Conservation (phyloP, 35 echinoderm and acorn worm genomes). For the Amphiura filiformis region DNA sequence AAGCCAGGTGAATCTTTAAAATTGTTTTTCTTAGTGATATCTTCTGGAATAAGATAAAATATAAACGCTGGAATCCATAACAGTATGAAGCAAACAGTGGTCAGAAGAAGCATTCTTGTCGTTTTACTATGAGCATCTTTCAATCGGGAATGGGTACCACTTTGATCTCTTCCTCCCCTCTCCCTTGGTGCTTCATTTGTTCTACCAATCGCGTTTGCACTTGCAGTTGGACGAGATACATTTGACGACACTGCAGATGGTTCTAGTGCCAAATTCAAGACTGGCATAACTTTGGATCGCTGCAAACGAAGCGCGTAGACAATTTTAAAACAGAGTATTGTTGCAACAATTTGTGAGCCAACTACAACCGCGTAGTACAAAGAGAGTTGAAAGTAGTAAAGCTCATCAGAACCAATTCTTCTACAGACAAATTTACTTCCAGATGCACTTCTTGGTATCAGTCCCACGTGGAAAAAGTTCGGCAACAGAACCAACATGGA, state of each 20-base stretch:
- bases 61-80: neutral
- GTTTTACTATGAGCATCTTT: too few species aligned
- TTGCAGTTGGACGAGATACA: too few species aligned
- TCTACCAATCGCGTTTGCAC: too few species aligned
- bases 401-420: neutral
- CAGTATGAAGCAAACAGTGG: neutral
- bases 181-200: too few species aligned
- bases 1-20: neutral
- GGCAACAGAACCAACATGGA: neutral
- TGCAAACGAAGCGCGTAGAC: neutral
- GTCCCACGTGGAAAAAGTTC: neutral
- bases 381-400: neutral
- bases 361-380: neutral
- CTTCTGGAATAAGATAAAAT: neutral
- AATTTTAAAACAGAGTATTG: neutral
- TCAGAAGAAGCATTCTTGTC: too few species aligned
- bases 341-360: neutral
- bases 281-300: neutral
- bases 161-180: too few species aligned
- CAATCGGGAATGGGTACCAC: too few species aligned
- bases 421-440: neutral
- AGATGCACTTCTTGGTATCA: too few species aligned
- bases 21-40: neutral
- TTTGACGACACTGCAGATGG: too few species aligned
- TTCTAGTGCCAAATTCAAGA: too few species aligned